Percentiles rank a stretch among this genome's conserved stretches.
phyloP scores from a whole-genome alignment of 2,113 vertebrate genomes.

The Oryzias woworae region DNA sequence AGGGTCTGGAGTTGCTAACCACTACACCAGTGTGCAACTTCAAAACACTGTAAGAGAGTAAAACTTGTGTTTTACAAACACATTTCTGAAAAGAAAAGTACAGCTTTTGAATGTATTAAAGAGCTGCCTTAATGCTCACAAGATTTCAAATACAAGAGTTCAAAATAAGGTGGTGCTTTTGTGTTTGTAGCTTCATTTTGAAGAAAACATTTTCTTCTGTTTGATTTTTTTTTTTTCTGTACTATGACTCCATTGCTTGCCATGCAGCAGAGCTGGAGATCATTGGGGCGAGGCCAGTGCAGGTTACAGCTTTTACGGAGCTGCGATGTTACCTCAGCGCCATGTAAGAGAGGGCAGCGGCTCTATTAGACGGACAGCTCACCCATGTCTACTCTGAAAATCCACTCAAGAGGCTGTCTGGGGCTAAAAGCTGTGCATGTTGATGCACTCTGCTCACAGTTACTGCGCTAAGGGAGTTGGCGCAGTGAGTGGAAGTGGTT shows the following conservation, averaged over 20 bases:
- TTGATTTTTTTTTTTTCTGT: not conserved
- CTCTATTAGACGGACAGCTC: conserved; percentile 31
- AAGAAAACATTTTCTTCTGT: not conserved
- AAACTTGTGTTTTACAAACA: not conserved
- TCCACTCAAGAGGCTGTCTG: conserved; percentile 33
- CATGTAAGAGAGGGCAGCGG: conserved; percentile 33
- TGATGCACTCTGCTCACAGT: conserved; percentile 27
- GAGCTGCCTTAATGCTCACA: conserved; percentile 1
- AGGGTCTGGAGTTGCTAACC: too few species aligned
- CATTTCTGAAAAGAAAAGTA: not conserved
- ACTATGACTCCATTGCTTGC: conserved; percentile 3
- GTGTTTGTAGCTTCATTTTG: conserved; percentile 20
- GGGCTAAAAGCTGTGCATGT: conserved; percentile 40
- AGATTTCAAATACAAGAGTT: conserved; percentile 7
- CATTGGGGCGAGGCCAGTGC: conserved; percentile 19
- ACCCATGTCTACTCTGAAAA: conserved; percentile 40
- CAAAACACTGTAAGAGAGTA: too few species aligned
- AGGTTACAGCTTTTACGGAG: conserved; percentile 44
- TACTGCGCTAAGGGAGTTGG: conserved; percentile 9
- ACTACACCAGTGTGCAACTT: too few species aligned
- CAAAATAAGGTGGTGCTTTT: not conserved
- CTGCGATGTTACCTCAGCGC: conserved; percentile 39
- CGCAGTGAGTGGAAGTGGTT: conserved; percentile 20
- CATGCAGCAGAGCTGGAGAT: conserved; percentile 21
- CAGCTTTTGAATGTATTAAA: not conserved